Evolutionary conservation across 2,113 vertebrate genomes (phyloP).

Genomic region (Brachyistius frenatus): DNA sequence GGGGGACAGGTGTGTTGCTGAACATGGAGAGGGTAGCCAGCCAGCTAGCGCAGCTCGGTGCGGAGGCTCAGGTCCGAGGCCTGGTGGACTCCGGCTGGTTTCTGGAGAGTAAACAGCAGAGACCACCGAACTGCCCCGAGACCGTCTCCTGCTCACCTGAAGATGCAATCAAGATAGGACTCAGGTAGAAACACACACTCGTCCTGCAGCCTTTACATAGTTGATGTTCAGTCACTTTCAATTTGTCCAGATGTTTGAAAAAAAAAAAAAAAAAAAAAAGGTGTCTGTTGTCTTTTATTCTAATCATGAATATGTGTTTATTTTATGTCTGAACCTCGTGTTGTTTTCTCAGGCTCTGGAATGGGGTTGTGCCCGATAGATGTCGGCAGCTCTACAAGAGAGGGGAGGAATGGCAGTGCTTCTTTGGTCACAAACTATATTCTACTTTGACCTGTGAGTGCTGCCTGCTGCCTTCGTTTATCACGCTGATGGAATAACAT

Average conservation of each 20-base stretch:
- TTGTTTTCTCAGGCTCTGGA: constrained; percentile 85
- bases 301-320: neutral
- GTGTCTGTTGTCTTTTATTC: neutral
- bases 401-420: constrained; percentile 89
- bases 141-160: constrained; percentile 84
- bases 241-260: neutral
- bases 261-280: no score
- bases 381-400: constrained; percentile 85
- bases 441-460: constrained; percentile 86
- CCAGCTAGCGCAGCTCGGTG: constrained; percentile 84
- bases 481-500: neutral
- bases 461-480: neutral
- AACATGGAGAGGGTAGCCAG: constrained; percentile 87
- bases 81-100: constrained; percentile 90
- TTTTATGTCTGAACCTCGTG: neutral
- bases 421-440: constrained; percentile 87
- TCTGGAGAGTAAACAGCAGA: constrained; percentile 85
- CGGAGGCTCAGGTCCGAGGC: constrained; percentile 86
- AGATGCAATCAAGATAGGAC: constrained; percentile 86
- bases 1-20: constrained; percentile 87
- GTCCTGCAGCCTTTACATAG: no score
- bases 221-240: neutral
- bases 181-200: constrained; percentile 71
- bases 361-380: constrained; percentile 85
- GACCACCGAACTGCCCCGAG: constrained; percentile 82